A percentile compares a stretch with the other conserved stretches of the same genome.
Conservation (phyloP, 2,797 vertebrate species). For the Macropodus opercularis region DNA sequence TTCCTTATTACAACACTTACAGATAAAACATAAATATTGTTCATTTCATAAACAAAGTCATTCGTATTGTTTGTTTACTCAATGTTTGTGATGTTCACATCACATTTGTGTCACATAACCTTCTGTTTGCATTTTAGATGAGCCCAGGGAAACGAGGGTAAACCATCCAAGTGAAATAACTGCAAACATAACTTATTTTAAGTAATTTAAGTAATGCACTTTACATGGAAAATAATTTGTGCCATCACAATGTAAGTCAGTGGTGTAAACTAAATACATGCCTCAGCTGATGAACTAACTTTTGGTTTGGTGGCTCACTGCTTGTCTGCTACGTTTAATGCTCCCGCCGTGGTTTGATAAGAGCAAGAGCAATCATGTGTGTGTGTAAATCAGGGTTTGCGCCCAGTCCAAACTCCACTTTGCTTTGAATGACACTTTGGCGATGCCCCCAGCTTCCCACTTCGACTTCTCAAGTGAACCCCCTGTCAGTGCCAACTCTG, state of each 20-base stretch:
- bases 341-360: constrained; percentile 52
- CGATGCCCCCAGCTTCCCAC: constrained; percentile 76
- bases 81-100: not conserved
- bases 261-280: too few species aligned
- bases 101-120: not conserved
- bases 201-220: not conserved
- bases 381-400: constrained; percentile 72
- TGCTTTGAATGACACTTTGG: constrained; percentile 87
- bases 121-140: not conserved
- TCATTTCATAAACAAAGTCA: not conserved
- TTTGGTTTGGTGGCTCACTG: constrained; percentile 41
- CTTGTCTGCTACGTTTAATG: constrained; percentile 39
- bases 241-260: not conserved
- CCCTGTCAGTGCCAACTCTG: constrained; percentile 75
- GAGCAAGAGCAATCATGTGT: constrained; percentile 49
- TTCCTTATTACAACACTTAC: not conserved
- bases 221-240: not conserved
- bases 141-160: not conserved
- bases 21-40: not conserved
- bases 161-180: not conserved
- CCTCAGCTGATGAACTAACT: constrained; percentile 15
- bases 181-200: not conserved
- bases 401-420: constrained; percentile 82
- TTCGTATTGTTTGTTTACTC: not conserved
- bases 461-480: constrained; percentile 80